Percentiles rank a stretch among this genome's conserved stretches.
Conservation (phyloP, 2,888 invertebrate genomes). For the Aquatica leii region DNA sequence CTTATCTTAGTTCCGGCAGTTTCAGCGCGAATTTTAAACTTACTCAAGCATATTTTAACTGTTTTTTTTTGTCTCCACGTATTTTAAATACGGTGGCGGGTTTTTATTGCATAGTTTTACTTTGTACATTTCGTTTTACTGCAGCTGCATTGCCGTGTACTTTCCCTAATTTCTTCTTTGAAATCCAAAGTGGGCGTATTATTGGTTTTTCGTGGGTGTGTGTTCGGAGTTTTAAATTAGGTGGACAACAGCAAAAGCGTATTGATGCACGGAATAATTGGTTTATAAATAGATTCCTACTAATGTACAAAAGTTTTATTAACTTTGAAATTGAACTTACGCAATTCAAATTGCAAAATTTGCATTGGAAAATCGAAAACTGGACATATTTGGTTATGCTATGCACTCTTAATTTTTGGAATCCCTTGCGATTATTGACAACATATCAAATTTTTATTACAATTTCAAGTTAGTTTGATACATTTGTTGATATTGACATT, state of each 20-base stretch:
- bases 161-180: conserved; percentile 23
- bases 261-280: conserved; percentile 28
- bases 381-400: too few species aligned
- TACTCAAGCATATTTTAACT: conserved; percentile 43
- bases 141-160: conserved; percentile 15
- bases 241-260: conserved; percentile 21
- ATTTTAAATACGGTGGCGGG: conserved; percentile 35
- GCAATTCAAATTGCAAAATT: conserved; percentile 47
- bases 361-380: too few species aligned
- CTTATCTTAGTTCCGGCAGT: conserved; percentile 53
- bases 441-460: too few species aligned
- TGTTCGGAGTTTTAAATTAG: conserved; percentile 26
- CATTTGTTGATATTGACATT: too few species aligned
- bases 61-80: conserved; percentile 39
- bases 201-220: conserved; percentile 16
- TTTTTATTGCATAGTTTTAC: conserved; percentile 38
- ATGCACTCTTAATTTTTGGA: too few species aligned
- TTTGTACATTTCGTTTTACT: conserved; percentile 29
- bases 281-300: conserved; percentile 35
- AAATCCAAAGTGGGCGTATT: conserved; percentile 19
- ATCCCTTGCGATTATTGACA: too few species aligned
- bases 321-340: conserved; percentile 56
- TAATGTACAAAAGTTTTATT: conserved; percentile 53
- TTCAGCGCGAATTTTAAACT: conserved; percentile 47
- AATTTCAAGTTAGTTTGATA: too few species aligned